Percentiles rank a stretch among this genome's conserved stretches.
These are phyloP conservation scores for Trichosurus vulpecula DNA, from an alignment of 2,797 vertebrate genomes.

Conservation along the genomic window DNA sequence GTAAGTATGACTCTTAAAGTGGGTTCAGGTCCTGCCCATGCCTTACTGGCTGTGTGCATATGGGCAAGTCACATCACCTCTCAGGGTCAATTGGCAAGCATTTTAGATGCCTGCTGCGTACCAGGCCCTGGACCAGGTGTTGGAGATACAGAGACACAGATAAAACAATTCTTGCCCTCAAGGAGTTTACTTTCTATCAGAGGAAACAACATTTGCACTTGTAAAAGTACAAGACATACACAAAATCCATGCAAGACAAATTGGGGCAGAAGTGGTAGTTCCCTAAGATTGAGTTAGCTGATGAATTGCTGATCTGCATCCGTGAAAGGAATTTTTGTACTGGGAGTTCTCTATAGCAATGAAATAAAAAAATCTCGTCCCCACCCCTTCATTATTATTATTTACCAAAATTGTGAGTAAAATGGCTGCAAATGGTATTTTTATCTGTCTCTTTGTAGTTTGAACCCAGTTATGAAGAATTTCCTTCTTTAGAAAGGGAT, in stretches of 20 bases:
- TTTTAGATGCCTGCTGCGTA: not conserved
- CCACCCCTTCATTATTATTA: not conserved
- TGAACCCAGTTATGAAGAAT: constrained; percentile 93
- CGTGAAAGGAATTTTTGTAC: not conserved
- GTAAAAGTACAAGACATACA: not conserved
- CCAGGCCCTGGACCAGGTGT: not conserved
- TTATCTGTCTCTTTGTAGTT: constrained; percentile 66
- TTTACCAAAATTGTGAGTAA: not conserved
- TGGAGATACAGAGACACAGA: not conserved
- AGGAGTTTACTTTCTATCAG: not conserved
- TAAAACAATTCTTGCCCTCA: not conserved
- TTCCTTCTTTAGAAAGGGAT: constrained; percentile 92
- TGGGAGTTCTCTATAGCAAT: not conserved
- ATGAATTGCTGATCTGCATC: not conserved
- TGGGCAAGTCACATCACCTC: not conserved
- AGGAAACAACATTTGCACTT: not conserved
- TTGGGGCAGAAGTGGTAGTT: not conserved
- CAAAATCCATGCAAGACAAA: not conserved
- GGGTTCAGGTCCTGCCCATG: not conserved
- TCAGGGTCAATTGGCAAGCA: not conserved
- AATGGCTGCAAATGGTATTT: not conserved
- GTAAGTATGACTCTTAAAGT: not conserved
- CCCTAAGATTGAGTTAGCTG: not conserved
- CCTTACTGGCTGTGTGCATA: not conserved
- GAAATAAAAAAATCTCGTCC: not conserved